phyloP scores from a whole-genome alignment of 2,797 vertebrate species.

The Scyliorhinus canicula region DNA sequence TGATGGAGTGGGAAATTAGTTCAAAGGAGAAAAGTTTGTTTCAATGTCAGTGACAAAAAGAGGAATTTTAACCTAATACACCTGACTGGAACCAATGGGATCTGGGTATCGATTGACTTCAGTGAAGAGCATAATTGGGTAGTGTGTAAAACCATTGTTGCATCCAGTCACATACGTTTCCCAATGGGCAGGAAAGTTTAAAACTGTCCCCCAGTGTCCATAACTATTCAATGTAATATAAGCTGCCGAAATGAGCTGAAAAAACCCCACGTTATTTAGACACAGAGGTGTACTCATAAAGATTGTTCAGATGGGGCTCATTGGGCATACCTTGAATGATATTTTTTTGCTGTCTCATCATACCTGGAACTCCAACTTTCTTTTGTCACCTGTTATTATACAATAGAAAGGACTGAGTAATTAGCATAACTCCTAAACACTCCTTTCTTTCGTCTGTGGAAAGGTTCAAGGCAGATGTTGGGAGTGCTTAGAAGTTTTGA shows the following conservation, averaged over 20 bases:
- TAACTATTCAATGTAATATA: neutral
- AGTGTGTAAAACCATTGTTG: neutral
- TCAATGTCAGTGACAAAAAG: neutral
- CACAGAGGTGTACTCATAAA: neutral
- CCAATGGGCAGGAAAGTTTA: neutral
- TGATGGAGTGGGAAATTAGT: neutral
- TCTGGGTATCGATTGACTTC: neutral
- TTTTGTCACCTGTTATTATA: neutral
- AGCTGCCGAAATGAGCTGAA: neutral
- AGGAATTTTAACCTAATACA: neutral
- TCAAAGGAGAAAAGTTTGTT: neutral
- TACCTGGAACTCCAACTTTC: neutral
- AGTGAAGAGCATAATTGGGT: neutral
- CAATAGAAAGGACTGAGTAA: neutral
- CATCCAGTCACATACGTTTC: neutral
- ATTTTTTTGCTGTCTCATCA: neutral
- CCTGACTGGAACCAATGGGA: neutral
- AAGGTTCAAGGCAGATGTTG: neutral
- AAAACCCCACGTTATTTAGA: neutral
- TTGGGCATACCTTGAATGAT: neutral
- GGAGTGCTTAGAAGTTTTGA: neutral
- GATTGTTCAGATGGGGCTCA: neutral
- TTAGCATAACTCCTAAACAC: neutral
- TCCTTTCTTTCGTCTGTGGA: neutral
- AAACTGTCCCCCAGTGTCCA: neutral